Base-by-base conservation (phyloP, 2,888 invertebrate species). In the Phalangium opilio region DNA sequence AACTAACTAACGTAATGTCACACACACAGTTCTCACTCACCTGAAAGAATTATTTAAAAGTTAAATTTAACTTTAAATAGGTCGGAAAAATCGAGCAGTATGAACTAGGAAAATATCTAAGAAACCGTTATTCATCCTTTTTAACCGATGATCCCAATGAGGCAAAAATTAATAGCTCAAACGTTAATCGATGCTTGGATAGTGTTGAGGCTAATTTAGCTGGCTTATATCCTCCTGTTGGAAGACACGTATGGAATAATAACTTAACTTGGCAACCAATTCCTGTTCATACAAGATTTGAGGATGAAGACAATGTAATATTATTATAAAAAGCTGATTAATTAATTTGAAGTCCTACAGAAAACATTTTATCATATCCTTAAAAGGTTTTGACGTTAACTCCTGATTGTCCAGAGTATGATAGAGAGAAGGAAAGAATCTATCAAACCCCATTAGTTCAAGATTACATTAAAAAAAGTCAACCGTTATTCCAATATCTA, bases 1-100 rank as follows among this genome's bases (percentile, higher is more conserved):
- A 91, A 63, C 68, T 93, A 12, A 90, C 90, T 0, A 82, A 82
- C 67, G 83, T 82, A 67, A 72, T 12, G n/a, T n/a, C n/a, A n/a
- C n/a, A n/a, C n/a, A n/a, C n/a, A n/a, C n/a, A n/a, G n/a, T n/a
- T n/a, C n/a, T n/a, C n/a, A n/a, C n/a, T n/a, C n/a, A n/a, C n/a
- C n/a, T n/a, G n/a, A n/a, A n/a, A n/a, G n/a, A n/a, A n/a, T n/a
- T n/a, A n/a, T n/a, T n/a, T n/a, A n/a, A n/a, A n/a, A n/a, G n/a
- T n/a, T n/a, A n/a, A n/a, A n/a, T 36, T 14, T 36, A 21, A 41
- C 17, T 17, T 44, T 36, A 40, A n/a, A 7, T 19, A 52, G 52
- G 41, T 50, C 11, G 52, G 52, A 27, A 52, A 45, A 33, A 46
- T 35, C 18, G 50, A 52, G 18, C 52, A 52, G 5, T 52, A 49